Evolutionary conservation across 2,113 vertebrate genomes (phyloP).

Genomic region (Taxidea taxus): DNA sequence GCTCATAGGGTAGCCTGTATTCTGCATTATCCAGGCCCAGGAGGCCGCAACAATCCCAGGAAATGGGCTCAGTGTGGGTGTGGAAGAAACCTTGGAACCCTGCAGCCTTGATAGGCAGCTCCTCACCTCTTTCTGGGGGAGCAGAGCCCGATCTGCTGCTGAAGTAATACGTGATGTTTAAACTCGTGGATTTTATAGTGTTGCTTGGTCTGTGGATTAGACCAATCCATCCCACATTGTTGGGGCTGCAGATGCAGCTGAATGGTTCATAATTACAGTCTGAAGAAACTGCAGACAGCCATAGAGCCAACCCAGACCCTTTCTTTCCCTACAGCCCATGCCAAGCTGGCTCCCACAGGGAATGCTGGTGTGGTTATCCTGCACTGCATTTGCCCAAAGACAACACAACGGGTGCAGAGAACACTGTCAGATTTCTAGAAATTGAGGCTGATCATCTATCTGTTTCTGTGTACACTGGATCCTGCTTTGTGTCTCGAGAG

Average conservation of each 20-base stretch:
- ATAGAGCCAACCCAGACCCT: slow-evolving; percentile 25
- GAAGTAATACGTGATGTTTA: slow-evolving; percentile 50
- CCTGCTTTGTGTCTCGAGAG: slow-evolving; percentile 52
- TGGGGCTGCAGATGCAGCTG: slow-evolving; percentile 80
- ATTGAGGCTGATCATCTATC: neutral
- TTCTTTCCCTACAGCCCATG: slow-evolving; percentile 27
- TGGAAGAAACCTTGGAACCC: neutral
- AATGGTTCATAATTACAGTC: slow-evolving; percentile 60
- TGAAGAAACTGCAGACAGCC: slow-evolving; percentile 73
- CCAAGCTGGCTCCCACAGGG: slow-evolving; percentile 20
- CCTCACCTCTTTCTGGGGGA: neutral
- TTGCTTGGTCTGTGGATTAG: slow-evolving; percentile 48
- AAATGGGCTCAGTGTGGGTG: neutral
- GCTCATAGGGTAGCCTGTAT: neutral
- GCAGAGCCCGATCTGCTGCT: slow-evolving; percentile 54
- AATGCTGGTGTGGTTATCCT: neutral
- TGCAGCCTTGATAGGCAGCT: accelerated
- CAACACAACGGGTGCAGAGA: neutral
- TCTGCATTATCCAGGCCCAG: neutral
- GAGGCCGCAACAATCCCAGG: neutral
- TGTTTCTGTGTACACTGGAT: neutral
- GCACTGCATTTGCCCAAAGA: neutral
- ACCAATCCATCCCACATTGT: slow-evolving; percentile 67
- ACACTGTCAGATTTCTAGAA: slow-evolving; percentile 11
- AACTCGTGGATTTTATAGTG: slow-evolving; percentile 44